Percentiles rank a stretch among this genome's conserved stretches.
phyloP scores from a whole-genome alignment of 2,113 vertebrate species.

The Centropus bengalensis region DNA sequence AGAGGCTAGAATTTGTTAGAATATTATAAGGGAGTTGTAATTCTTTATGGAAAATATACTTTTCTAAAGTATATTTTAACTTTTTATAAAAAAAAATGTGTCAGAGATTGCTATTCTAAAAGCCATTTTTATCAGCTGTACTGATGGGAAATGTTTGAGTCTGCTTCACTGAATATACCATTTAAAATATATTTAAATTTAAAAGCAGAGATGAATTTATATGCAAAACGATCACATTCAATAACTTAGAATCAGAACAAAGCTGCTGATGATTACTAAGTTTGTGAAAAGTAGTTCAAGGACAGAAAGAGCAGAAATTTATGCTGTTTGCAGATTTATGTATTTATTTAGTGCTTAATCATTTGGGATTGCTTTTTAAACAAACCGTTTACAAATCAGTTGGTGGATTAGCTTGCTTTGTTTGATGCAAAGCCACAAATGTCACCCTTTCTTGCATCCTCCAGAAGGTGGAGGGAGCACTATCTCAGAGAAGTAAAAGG shows the following conservation, averaged over 20 bases:
- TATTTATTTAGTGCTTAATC: conserved; percentile 25
- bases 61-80: not conserved
- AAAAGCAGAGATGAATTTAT: not conserved
- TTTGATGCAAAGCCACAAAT: not conserved
- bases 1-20: not conserved
- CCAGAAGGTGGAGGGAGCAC: not conserved
- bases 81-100: not conserved
- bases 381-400: conserved; percentile 39
- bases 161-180: not conserved
- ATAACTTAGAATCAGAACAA: conserved; percentile 50
- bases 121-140: not conserved
- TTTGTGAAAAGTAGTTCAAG: conserved; percentile 32
- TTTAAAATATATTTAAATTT: conserved; percentile 18
- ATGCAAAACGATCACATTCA: not conserved
- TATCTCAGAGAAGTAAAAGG: not conserved
- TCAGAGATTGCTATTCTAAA: not conserved
- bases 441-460: not conserved
- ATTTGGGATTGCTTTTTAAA: conserved; percentile 43
- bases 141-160: not conserved
- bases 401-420: not conserved
- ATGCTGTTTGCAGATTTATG: conserved; percentile 12
- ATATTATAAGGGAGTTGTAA: not conserved
- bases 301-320: conserved; percentile 24
- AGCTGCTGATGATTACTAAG: not conserved
- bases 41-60: not conserved